Percentiles rank a stretch among this genome's conserved stretches.
Conservation (phyloP, 64 coral and sea anemone genomes). For the Catalaphyllia jardinei region DNA sequence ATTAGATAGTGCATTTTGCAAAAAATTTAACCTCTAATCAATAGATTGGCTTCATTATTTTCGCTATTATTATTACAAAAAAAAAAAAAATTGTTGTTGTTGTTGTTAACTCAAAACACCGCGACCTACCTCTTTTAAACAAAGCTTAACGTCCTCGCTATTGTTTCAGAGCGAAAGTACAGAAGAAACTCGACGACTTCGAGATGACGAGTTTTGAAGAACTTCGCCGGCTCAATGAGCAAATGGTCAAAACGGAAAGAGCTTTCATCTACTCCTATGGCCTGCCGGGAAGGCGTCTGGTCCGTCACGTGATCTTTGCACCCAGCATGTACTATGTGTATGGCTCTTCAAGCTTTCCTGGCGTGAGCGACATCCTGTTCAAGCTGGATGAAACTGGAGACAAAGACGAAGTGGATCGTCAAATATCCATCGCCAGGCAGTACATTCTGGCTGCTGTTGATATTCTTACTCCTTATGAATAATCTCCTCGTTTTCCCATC, state of each 20-base stretch:
- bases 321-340: conserved; percentile 59
- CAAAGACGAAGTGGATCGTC: conserved; percentile 57
- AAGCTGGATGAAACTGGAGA: conserved; percentile 38
- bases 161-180: neutral
- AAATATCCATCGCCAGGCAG: conserved; percentile 65
- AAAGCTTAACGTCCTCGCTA: neutral
- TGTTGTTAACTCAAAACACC: neutral
- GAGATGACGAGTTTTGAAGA: conserved; percentile 25
- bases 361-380: conserved; percentile 57
- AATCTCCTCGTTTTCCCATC: neutral
- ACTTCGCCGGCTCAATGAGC: conserved; percentile 73
- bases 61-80: too few species aligned
- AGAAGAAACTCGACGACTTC: conserved; percentile 1
- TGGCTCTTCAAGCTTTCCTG: conserved; percentile 77
- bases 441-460: conserved; percentile 49
- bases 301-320: conserved; percentile 73
- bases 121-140: neutral
- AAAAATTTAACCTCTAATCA: too few species aligned
- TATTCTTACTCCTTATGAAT: conserved; percentile 12
- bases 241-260: conserved; percentile 74
- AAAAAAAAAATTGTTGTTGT: too few species aligned
- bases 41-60: too few species aligned
- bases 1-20: too few species aligned
- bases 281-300: conserved; percentile 63
- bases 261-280: conserved; percentile 78